phyloP scores from a whole-genome alignment of 2,888 invertebrate genomes.

The Polia nebulosa region DNA sequence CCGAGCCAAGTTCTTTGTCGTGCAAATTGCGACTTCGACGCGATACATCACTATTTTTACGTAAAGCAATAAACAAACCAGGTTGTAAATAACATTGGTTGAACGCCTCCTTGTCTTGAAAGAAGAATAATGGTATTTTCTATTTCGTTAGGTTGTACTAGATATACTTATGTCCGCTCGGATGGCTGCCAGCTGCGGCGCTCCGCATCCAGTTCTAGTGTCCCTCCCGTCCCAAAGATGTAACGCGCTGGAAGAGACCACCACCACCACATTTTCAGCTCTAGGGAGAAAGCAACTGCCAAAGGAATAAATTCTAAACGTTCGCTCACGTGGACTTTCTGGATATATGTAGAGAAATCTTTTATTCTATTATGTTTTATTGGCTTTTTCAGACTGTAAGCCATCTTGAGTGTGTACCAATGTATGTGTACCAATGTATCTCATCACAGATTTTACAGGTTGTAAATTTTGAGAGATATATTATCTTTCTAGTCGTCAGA shows the following conservation, averaged over 20 bases:
- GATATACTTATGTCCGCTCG: slow-evolving; percentile 86
- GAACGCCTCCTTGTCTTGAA: slow-evolving; percentile 89
- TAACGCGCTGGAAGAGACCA: slow-evolving; percentile 79
- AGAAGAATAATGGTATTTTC: slow-evolving; percentile 90
- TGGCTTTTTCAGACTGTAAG: background rate
- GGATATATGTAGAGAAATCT: slow-evolving; percentile 17
- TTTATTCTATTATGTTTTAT: slow-evolving; percentile 34
- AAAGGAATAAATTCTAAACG: slow-evolving; percentile 35
- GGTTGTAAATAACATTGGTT: slow-evolving; percentile 88
- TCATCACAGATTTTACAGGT: background rate
- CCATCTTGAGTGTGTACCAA: background rate
- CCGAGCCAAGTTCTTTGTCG: slow-evolving; percentile 56
- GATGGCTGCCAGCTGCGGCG: slow-evolving; percentile 88
- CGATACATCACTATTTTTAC: slow-evolving; percentile 73
- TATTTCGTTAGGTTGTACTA: slow-evolving; percentile 88
- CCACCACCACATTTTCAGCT: slow-evolving; percentile 40
- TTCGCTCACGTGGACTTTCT: slow-evolving; percentile 22
- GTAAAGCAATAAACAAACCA: slow-evolving; percentile 84
- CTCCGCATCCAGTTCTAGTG: slow-evolving; percentile 74
- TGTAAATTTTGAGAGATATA: background rate
- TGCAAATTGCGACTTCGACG: slow-evolving; percentile 52
- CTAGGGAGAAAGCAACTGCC: slow-evolving; percentile 36
- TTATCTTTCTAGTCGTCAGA: background rate
- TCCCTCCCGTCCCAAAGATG: slow-evolving; percentile 79
- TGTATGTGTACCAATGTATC: too few relatives aligned